Base-by-base conservation (phyloP, 1,140 invertebrate species). In the Thaumetopoea pityocampa region DNA sequence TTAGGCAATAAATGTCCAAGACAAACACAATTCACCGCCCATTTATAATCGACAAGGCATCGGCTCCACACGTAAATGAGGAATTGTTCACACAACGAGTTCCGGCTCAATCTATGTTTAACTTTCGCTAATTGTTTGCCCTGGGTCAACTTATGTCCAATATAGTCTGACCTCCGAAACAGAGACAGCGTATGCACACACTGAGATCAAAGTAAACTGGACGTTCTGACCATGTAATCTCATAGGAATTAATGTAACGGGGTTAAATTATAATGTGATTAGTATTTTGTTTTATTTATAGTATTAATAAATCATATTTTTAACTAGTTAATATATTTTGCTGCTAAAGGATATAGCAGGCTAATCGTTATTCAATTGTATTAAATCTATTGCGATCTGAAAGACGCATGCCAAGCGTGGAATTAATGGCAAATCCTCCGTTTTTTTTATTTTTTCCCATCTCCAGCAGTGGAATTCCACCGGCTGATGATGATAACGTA, bases 101-200 rank as follows among this genome's bases (percentile, higher is more conserved):
- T 57, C 33, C 47, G 58, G 49, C 37, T 43, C 43, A 56, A 56
- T 56, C 46, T 41, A 52, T 66, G 59, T 66, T 67, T 67, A 63
- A 67, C 63, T 67, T 67, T 52, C 40, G 23, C 45, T 63, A 67
- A 67, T 67, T 67, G 63, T 67, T 63, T 63, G 46, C 50, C 32
- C 40, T 30, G 52, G 37, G 42, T 43, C 42, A 37, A 51, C 32
- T 53, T 45, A 18, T 34, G 24, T 35, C 57, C 62, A 65, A 20
- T 8, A 1, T 47, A 44, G 8, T 6, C 5, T 38, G 54, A 56
- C 24, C 45, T 20, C 28, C 22, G 9, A 8, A 15, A 11, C 2
- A 32, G 6, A 14, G 5, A 6, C 8, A 28, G 20, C 8, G 29
- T 12, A 7, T 5, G 5, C 11, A 23, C n/a, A n/a, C n/a, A n/a